Evolutionary conservation across 2,888 invertebrate genomes (phyloP), one percentile per base, ranked within the genome.

Genomic region (Sericinus montela): DNA sequence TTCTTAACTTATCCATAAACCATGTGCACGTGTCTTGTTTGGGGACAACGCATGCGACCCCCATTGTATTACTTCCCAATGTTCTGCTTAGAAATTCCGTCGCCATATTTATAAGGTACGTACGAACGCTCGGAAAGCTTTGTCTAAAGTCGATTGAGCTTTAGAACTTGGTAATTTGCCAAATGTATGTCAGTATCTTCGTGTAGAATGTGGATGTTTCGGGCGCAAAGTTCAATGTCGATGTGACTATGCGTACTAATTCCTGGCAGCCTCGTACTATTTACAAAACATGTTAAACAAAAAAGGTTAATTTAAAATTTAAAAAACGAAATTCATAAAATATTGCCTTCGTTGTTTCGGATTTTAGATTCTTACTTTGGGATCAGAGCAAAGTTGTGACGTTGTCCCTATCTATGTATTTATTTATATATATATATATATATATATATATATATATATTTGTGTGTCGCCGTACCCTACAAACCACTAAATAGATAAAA

Each of bases 211-310:
- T 46, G 29, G 45, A 45, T 45, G 49, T 38, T 40, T 49, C 47
- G 57, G 64, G 58, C 62, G 52, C 69, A 70, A 79, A 82, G 82
- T 83, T 83, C 83, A 83, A 80, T 81, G 83, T 76, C 79, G 69
- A 58, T 53, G 55, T 57, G 55, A 55, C 58, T 58, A 52, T 57
- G 56, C 54, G 57, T 50, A 56, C 57, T 45, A 52, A 57, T 58
- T 54, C 51, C 59, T 62, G 53, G 51, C 62, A 56, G 56, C 53
- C 50, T 58, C 57, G 43, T 55, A 28, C n/a, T 49, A 50, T 45
- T 50, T 41, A 45, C 45, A 30, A 41, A n/a, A 45, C 41, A 19
- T 45, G 8, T 45, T n/a, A n/a, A n/a, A n/a, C n/a, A n/a, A 40
- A 49, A 50, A 45, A 49, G 16, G 16, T 48, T 37, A 48, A 43